Base-by-base conservation (phyloP, 2,113 vertebrate species). In the Furnarius figulus region DNA sequence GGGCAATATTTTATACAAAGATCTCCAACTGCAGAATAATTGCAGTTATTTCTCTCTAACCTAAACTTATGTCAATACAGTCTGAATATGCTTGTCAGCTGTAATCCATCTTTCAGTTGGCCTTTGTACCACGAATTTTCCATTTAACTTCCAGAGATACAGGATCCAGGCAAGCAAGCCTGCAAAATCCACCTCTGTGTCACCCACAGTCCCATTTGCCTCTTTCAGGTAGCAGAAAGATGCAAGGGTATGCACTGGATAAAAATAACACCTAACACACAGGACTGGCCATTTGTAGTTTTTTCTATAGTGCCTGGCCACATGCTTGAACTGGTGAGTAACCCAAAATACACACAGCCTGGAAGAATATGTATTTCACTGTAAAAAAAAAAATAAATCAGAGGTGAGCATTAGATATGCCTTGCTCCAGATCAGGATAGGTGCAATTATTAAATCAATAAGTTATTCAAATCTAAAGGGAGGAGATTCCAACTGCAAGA, bases 61-160 rank as follows among this genome's bases (percentile, higher is more conserved):
- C 87, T 86, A 96, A 94, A 95, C 93, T 96, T 96, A 74, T 94
- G 96, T 96, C 96, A 96, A 92, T 95, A 96, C 61, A 89, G 79
- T 23, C 91, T 84, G 91, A 90, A 89, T 89, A 62, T 4, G 30
- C 79, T 83, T 96, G 94, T 96, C 94, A 96, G 96, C 85, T 86
- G 79, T 23, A 97, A 96, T 96, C 93, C 95, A 93, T 96, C 96
- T 96, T 95, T 84, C 49, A 37, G 55, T 40, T 46, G 83, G 92
- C 93, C 90, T 96, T 95, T 94, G 88, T 86, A 81, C 88, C 44
- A 68, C 2, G 0, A 17, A 81, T 88, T 96, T 95, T 86, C 85
- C 79, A 75, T 81, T 83, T 74, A 40, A 74, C 37, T 86, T 83
- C 31, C 75, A 93, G 71, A 2, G 8, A 39, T 3, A 46, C 42